Percentiles rank a stretch among this genome's conserved stretches.
These are phyloP conservation scores for Gymnocypris eckloni DNA, from an alignment of 2,797 vertebrate genomes.

Conservation along the genomic window DNA sequence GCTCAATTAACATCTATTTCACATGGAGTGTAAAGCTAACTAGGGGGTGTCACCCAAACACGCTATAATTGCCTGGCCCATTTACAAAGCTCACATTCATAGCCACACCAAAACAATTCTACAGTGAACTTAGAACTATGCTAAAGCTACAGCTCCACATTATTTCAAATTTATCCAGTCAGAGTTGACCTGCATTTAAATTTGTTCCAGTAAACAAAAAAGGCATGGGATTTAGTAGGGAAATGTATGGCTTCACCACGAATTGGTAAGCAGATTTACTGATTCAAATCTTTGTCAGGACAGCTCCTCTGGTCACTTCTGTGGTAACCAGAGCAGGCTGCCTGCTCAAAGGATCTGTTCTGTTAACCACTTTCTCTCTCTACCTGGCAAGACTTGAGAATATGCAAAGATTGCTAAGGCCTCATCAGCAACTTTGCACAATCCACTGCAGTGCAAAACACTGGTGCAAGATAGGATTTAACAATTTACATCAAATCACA, in stretches of 20 bases:
- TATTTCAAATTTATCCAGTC: background rate
- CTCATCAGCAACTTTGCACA: background rate
- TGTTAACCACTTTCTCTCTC: slow-evolving; percentile 1
- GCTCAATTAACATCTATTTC: background rate
- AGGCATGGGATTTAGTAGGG: background rate
- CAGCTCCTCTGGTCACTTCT: slow-evolving; percentile 17
- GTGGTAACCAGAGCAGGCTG: background rate
- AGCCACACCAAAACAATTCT: slow-evolving; percentile 20
- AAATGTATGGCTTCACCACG: background rate
- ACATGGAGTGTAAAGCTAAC: slow-evolving; percentile 22
- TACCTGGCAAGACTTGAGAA: background rate
- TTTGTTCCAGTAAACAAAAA: background rate
- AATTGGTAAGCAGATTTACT: background rate
- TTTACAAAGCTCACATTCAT: slow-evolving; percentile 14
- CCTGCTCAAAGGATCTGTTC: background rate
- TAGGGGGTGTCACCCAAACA: slow-evolving; percentile 4
- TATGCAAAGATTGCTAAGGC: background rate
- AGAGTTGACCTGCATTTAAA: background rate
- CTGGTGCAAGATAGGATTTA: background rate
- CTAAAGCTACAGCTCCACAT: background rate
- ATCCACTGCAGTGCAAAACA: background rate
- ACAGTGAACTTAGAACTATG: background rate
- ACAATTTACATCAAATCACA: background rate
- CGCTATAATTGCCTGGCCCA: background rate
- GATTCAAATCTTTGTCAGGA: slow-evolving; percentile 7